These are phyloP conservation scores for Hipparchia semele DNA, from an alignment of 2,888 invertebrate genomes.

Conservation along the genomic window DNA sequence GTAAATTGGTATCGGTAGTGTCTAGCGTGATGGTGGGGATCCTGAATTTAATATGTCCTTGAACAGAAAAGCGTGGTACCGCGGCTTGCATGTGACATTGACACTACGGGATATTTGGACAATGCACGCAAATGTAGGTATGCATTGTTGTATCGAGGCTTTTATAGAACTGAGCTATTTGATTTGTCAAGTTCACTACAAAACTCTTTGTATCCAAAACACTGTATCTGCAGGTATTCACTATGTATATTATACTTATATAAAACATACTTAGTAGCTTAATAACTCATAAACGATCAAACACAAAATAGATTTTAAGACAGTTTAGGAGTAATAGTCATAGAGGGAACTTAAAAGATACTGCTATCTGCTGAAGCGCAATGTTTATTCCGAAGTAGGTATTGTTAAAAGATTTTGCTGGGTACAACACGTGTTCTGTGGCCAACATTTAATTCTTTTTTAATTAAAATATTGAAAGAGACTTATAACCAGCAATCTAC, in stretches of 20 bases:
- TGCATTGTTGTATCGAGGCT: slow-evolving; percentile 51
- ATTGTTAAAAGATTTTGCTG: no score
- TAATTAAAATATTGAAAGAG: background rate
- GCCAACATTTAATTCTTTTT: no score
- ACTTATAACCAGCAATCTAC: background rate
- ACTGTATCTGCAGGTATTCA: no score
- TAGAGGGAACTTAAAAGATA: no score
- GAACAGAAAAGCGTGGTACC: slow-evolving; percentile 41
- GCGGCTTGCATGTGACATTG: slow-evolving; percentile 42
- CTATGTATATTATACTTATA: no score
- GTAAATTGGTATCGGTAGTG: slow-evolving; percentile 53
- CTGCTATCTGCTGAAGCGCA: no score
- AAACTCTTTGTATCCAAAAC: background rate
- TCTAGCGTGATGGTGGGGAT: slow-evolving; percentile 51
- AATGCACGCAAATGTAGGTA: slow-evolving; percentile 52
- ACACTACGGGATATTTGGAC: slow-evolving; percentile 47
- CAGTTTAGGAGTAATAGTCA: no score
- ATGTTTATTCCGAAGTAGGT: no score
- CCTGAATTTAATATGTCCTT: slow-evolving; percentile 46
- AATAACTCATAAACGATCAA: no score
- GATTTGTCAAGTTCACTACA: slow-evolving; percentile 12
- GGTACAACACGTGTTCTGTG: no score
- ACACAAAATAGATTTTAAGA: no score
- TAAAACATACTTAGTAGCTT: no score
- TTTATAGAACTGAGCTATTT: background rate